Percentiles rank a stretch among this genome's conserved stretches.
Conservation (phyloP, 1,140 invertebrate genomes). For the Cherax destructor region DNA sequence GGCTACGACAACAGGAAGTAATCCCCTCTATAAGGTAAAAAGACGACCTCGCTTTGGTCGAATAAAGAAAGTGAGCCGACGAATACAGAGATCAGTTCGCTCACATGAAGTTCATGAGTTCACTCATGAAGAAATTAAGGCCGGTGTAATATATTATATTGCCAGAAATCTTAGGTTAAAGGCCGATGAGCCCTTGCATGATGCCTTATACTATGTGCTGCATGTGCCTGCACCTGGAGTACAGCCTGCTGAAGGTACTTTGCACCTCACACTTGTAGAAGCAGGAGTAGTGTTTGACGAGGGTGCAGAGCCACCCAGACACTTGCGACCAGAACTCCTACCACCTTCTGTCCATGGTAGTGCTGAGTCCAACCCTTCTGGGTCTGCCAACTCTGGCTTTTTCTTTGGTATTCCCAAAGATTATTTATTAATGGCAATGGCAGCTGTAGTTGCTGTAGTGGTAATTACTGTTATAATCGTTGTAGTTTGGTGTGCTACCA, state of each 20-base stretch:
- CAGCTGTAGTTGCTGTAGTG: conserved; percentile 82
- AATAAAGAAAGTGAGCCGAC: conserved; percentile 64
- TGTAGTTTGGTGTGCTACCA: conserved; percentile 81
- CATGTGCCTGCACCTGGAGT: conserved; percentile 84
- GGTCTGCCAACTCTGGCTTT: conserved; percentile 76
- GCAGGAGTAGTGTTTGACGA: conserved; percentile 31
- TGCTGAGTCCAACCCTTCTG: conserved; percentile 70
- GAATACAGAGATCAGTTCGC: conserved; percentile 42
- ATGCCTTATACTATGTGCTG: conserved; percentile 80
- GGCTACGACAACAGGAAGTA: conserved; percentile 88
- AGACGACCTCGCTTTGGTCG: conserved; percentile 62
- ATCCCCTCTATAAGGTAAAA: conserved; percentile 61
- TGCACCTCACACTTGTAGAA: conserved; percentile 78
- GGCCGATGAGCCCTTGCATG: conserved; percentile 77
- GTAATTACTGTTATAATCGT: conserved; percentile 83
- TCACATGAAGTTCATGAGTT: conserved; percentile 68
- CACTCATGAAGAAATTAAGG: conserved; percentile 64
- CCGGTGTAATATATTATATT: conserved; percentile 64
- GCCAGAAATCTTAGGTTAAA: conserved; percentile 73
- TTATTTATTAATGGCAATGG: conserved; percentile 82
- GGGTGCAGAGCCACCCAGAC: conserved; percentile 42
- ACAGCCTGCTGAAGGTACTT: conserved; percentile 86
- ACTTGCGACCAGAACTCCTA: conserved; percentile 76
- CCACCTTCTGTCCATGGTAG: conserved; percentile 74
- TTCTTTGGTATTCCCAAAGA: conserved; percentile 81